Percentiles rank a stretch among this genome's conserved stretches.
Evolutionary conservation across 2,113 vertebrate genomes (phyloP).

Genomic region (Cottus gobio): DNA sequence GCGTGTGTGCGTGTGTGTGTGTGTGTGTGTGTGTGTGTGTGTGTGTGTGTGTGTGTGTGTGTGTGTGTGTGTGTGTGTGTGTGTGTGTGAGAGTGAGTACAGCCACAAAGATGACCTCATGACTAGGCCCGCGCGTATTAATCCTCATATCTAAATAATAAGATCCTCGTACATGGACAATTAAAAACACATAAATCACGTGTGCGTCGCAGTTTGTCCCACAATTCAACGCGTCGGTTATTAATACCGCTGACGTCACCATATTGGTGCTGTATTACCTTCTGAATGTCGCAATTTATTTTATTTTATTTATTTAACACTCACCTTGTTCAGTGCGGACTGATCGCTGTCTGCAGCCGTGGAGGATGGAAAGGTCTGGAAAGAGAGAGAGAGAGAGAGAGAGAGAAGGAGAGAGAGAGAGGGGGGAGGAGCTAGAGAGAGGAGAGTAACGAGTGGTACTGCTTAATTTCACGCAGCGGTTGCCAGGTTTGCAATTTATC

Average conservation of each 20-base stretch:
- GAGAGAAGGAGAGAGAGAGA: neutral
- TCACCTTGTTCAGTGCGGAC: too few relatives aligned
- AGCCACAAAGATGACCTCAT: neutral
- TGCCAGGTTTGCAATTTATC: slow-evolving; percentile 46
- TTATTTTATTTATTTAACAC: too few relatives aligned
- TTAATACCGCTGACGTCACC: neutral
- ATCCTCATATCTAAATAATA: neutral
- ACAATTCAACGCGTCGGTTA: neutral
- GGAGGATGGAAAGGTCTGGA: slow-evolving; percentile 55
- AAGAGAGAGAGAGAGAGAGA: neutral
- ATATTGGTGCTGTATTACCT: neutral
- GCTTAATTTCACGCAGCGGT: neutral
- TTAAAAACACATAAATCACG: neutral
- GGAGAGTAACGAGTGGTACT: neutral
- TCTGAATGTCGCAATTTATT: neutral
- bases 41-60: too few relatives aligned
- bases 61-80: too few relatives aligned
- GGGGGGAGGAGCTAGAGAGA: neutral
- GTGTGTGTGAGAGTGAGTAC: too few relatives aligned
- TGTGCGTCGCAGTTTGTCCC: neutral
- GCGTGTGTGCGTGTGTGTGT: too few relatives aligned
- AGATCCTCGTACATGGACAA: neutral
- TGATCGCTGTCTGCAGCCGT: too few relatives aligned
- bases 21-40: too few relatives aligned
- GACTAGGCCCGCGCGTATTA: too few relatives aligned